Evolutionary conservation across 2,888 invertebrate genomes (phyloP).

Genomic region (Chrysolina haemoptera): DNA sequence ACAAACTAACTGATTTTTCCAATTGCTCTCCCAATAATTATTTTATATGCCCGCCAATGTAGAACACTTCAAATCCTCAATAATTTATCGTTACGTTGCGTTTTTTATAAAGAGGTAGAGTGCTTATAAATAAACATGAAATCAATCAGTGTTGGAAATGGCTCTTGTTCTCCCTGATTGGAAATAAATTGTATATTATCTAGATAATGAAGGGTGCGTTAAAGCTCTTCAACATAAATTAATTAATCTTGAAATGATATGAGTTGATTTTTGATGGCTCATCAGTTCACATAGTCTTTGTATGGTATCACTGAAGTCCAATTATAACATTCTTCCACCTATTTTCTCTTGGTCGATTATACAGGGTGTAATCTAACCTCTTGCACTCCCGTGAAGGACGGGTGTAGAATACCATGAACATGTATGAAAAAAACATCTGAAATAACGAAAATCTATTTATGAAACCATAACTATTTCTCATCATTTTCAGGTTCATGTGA

Average conservation of each 20-base stretch:
- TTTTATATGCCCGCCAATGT: neutral
- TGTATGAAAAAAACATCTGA: too few species aligned
- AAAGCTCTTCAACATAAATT: neutral
- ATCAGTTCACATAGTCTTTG: too few species aligned
- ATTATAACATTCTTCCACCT: too few species aligned
- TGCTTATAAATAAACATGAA: conserved; percentile 42
- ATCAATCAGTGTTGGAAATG: conserved; percentile 38
- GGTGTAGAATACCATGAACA: too few species aligned
- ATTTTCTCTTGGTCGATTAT: too few species aligned
- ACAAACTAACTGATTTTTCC: neutral
- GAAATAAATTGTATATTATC: conserved; percentile 30
- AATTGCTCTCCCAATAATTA: neutral
- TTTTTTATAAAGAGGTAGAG: conserved; percentile 29
- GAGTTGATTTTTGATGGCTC: too few species aligned
- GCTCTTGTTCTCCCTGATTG: conserved; percentile 34
- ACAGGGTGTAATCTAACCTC: too few species aligned
- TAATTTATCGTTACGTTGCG: conserved; percentile 40
- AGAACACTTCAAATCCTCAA: conserved; percentile 25
- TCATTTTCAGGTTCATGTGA: too few species aligned
- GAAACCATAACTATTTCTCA: too few species aligned
- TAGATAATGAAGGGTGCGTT: neutral
- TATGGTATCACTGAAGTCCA: too few species aligned
- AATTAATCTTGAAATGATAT: neutral
- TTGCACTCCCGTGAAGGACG: too few species aligned
- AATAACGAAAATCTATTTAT: too few species aligned